Evolutionary conservation across 2,113 vertebrate species (phyloP), one percentile per base, ranked within the genome.

Genomic region (Halcyon malimbica): DNA sequence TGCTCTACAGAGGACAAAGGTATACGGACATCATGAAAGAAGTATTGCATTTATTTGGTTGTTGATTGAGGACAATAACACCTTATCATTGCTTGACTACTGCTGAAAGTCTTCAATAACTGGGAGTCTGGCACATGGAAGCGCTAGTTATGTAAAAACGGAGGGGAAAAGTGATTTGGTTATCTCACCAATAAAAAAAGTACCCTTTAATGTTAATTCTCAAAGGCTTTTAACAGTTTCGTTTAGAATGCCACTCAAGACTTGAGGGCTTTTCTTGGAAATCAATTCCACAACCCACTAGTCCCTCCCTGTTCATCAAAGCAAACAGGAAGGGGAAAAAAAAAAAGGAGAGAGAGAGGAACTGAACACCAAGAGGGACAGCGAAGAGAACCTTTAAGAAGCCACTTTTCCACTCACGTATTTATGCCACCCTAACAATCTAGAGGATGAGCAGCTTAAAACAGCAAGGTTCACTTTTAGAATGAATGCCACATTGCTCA

Each of bases 1-100:
- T 1, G 3, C 80, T 91, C 90, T 93, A 76, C 1, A 1, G 87
- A 91, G 65, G 44, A 75, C 70, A 90, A 63, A 50, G 82, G 42
- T 21, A 62, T 0, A 2, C 6, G 4, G 19, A 54, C 24, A 9
- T 2, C 5, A 8, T 5, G 28, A 90, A 41, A 78, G 25, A 39
- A 77, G 53, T 16, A 33, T 5, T 13, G 18, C 18, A 23, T 46
- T 85, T 65, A 69, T 77, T 50, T 16, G 9, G 16, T 1, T 16
- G n/a, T 33, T 42, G 42, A 51, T 41, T 68, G 59, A 0, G 10
- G 35, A 83, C 1, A 0, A 31, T 57, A 41, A 41, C 17, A 60
- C 73, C 76, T 89, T 2, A 6, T 50, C 73, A 42, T 51, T 6
- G 6, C 69, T 11, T 29, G 41, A 44, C 39, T 42, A 3, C 13